Base-by-base conservation (phyloP, 2,888 invertebrate species). In the Torymus tubicola region DNA sequence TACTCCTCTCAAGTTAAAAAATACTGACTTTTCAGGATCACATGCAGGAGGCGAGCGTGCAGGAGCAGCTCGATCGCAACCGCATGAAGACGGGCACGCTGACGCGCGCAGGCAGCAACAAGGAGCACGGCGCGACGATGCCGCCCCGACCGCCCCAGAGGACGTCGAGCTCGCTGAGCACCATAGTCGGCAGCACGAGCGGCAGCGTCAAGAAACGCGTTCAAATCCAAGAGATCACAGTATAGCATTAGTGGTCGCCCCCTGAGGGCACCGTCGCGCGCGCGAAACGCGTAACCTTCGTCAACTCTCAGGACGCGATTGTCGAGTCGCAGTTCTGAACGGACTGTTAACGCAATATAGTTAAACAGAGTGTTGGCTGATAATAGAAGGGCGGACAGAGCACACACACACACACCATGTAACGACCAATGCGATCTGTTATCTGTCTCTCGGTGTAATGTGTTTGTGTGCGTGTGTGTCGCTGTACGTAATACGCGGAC, bases 221-320 rank as follows among this genome's bases (percentile, higher is more conserved):
- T 81, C 95, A 95, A 91, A 95, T 95, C 86, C 95, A 95, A 91
- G 95, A 96, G 91, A 95, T 95, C 90, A 95, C 95, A 81, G 95
- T 96, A 89, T 95, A 95, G 94, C 90, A 89, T 90, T 90, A 90
- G 90, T 89, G 90, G 87, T 90, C 90, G 90, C 89, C 90, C 89
- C 89, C 85, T 64, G 88, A 89, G 89, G 90, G 90, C 89, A 88
- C 87, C 87, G 81, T 84, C 69, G 87, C 83, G 78, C 79, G 84
- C 79, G 83, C 88, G 74, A 83, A 90, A 85, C 88, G 89, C 84
- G 90, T 90, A 73, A 90, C 90, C 68, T 90, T 90, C 84, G 87
- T 89, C 76, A 71, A 82, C 50, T 89, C 90, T 10, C 86, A 83
- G 63, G 81, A 81, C 65, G 81, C 80, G 53, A 81, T 79, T 60